Base-by-base conservation (phyloP, 2,888 invertebrate species). In the Sesamia inferens region DNA sequence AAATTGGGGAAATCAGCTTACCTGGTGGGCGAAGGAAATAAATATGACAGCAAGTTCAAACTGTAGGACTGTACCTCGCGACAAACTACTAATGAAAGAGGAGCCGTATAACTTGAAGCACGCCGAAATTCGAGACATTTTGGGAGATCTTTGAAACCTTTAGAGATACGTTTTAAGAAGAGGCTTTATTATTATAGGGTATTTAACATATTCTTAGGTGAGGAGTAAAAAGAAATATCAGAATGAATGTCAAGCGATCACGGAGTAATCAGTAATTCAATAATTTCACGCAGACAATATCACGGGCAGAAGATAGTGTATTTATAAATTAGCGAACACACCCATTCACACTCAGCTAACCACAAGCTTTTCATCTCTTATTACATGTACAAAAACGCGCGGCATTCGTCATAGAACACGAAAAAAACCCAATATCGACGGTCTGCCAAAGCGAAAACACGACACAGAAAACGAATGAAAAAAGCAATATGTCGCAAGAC, bases 401-500 rank as follows among this genome's bases (percentile, higher is more conserved):
- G 88, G 87, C 84, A 90, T 90, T 90, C 89, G 88, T 92, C 91
- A 90, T 91, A 87, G 82, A 85, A 87, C 83, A 86, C 84, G 89
- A 90, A 90, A 91, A 89, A 91, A 89, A 84, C 72, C 89, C 92
- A 93, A 93, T 93, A 93, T 92, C 91, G 89, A 88, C 89, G 85
- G 85, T 88, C 89, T 90, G 88, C 88, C 87, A 92, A 92, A 91
- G 90, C 88, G 91, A 93, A 92, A 92, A 92, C 90, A 90, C 90
- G 90, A 88, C 87, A 87, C 90, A 93, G 89, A 91, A 92, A 93
- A 91, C 90, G 92, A 91, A 91, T 91, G 92, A 93, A 93, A 93
- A 93, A 94, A 93, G 92, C 93, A 95, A 95, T 95, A 95, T 93
- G 91, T 92, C 90, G 87, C 86, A 83, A 77, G 86, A 88, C 91